Base-by-base conservation (phyloP, 2,888 invertebrate species). In the Globia sparganii region DNA sequence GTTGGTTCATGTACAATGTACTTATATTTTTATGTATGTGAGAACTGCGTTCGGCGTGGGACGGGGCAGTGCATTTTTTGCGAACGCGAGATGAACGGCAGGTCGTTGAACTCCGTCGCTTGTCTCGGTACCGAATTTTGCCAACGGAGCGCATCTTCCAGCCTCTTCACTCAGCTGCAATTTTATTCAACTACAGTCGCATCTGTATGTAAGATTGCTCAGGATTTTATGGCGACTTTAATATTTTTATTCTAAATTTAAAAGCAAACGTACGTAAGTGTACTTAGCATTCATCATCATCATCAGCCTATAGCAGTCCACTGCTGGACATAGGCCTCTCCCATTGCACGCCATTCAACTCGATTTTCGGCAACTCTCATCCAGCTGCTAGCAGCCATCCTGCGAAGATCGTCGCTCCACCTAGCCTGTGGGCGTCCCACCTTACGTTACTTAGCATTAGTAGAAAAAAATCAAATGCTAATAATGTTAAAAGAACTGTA, bases 21-120 rank as follows among this genome's bases (percentile, higher is more conserved):
- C 90, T 84, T 87, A 81, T 85, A 81, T 86, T 83, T 91, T 86
- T 85, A 90, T 90, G 88, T 94, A 94, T 94, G 94, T 93, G 94
- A 91, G 94, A 93, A 93, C 91, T 94, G 94, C 93, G 94, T 95
- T 95, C 92, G 92, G 93, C 94, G 96, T 96, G 96, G 96, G 96
- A 94, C 94, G 96, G 92, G 93, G 92, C 96, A 95, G 91, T 96
- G 96, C 96, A 96, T 96, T 96, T 96, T 96, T 96, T 96, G 96
- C 95, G 93, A 92, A 90, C 92, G 90, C 89, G 92, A 95, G 94
- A 96, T 94, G 95, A 95, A 94, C 94, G 93, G 91, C 88, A 92
- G 95, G 94, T 94, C 94, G 90, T 92, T 94, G 96, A 96, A 94
- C 96, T 91, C 91, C 87, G 91, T 90, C 90, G 93, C 91, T 91